Evolutionary conservation across 2,797 vertebrate genomes (phyloP).

Genomic region (Mycteria americana): DNA sequence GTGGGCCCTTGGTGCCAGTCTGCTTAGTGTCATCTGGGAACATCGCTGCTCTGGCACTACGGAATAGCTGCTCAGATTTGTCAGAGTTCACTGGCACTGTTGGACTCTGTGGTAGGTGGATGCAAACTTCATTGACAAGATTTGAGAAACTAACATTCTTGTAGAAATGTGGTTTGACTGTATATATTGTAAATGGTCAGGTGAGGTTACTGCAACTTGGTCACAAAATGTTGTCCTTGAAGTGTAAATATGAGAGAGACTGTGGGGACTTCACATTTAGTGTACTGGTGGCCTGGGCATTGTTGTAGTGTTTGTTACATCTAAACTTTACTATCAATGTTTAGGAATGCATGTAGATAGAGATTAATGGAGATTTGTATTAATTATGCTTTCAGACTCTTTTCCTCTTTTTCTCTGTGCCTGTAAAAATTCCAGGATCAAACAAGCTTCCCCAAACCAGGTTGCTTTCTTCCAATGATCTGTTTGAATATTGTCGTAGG

Average conservation of each 20-base stretch:
- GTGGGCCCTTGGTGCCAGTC: neutral
- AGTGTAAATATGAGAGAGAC: neutral
- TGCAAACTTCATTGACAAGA: neutral
- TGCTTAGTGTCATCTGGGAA: neutral
- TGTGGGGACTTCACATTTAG: fast-evolving
- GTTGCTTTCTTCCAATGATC: neutral
- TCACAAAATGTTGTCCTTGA: neutral
- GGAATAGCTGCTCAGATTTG: neutral
- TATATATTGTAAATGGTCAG: fast-evolving
- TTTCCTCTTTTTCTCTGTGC: neutral
- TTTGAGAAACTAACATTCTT: neutral
- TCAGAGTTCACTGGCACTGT: neutral
- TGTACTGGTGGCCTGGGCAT: fast-evolving
- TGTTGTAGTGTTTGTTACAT: neutral
- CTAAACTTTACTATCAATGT: neutral
- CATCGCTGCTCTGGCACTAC: neutral
- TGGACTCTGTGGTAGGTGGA: neutral
- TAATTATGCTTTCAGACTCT: neutral
- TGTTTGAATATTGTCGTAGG: neutral
- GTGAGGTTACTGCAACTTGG: neutral
- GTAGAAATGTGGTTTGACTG: neutral
- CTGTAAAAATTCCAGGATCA: neutral
- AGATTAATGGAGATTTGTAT: neutral
- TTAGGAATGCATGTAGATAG: neutral
- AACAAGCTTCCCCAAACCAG: neutral